phyloP scores from a whole-genome alignment of 2,888 invertebrate species.

The Lasioglossum zephyrum region DNA sequence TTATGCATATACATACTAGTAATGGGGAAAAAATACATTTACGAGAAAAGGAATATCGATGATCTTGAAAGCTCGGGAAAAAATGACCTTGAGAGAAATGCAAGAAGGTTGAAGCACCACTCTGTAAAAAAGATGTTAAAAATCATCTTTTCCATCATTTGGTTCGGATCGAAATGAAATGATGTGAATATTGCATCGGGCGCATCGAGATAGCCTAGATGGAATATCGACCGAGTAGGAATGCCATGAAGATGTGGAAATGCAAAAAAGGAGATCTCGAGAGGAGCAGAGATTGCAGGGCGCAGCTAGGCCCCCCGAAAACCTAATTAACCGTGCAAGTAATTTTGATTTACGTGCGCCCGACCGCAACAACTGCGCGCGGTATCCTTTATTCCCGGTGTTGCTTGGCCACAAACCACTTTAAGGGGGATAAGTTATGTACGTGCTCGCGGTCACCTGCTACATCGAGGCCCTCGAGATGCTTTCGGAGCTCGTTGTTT shows the following conservation, averaged over 20 bases:
- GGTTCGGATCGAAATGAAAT: background rate
- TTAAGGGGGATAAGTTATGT: constrained; percentile 70
- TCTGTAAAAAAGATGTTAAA: background rate
- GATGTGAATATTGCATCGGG: background rate
- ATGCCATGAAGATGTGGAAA: background rate
- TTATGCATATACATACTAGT: too few relatives aligned
- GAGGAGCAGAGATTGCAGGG: background rate
- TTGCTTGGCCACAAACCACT: constrained; percentile 56
- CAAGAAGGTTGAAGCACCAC: too few relatives aligned
- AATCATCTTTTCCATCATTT: background rate
- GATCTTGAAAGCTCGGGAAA: too few relatives aligned
- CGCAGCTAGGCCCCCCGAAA: background rate
- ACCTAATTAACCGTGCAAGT: constrained; percentile 49
- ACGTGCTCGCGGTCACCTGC: constrained; percentile 70
- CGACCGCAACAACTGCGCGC: constrained; percentile 35
- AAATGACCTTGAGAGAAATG: too few relatives aligned
- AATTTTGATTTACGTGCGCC: constrained; percentile 53
- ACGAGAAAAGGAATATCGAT: too few relatives aligned
- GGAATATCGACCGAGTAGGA: background rate
- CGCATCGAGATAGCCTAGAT: background rate
- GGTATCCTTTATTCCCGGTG: constrained; percentile 64
- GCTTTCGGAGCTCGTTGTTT: constrained; percentile 54
- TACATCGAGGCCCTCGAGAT: constrained; percentile 62
- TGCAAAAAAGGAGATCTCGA: background rate
- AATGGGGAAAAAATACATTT: too few relatives aligned